Base-by-base conservation (phyloP, 2,888 invertebrate species). In the Ischnus inquisitorius region DNA sequence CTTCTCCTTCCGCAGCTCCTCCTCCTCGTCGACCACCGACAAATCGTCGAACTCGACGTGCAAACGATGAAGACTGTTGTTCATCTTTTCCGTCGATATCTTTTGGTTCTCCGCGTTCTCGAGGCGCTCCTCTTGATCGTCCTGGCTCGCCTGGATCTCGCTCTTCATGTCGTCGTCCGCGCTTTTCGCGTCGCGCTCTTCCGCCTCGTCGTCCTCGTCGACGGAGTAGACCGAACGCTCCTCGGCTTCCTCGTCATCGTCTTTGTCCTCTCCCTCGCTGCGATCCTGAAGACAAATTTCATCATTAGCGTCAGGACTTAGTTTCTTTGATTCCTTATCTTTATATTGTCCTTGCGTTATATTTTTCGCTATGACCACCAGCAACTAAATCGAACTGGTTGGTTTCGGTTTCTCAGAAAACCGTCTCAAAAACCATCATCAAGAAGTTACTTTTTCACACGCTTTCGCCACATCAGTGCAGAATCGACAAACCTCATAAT, bases 11-110 rank as follows among this genome's bases (percentile, higher is more conserved):
- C 91, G 91, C 10, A 88, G 43, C 64, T 93, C 93, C 8, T 93
- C 93, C 79, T 97, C 97, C 91, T 97, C 97, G 5, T 96, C 96
- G 62, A 97, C 97, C 28, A 97, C 96, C 81, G 96, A 96, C 67
- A 97, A 94, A 92, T 97, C 96, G 93, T 97, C 96, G 93, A 97
- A 97, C 80, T 94, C 93, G 3, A 92, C 91, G 79, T 91, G 91
- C 19, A 92, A 79, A 46, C 92, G 89, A 79, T 91, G 91, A 69
- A 89, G 65, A 81, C 84, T 84, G 67, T 80, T 90, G 82, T 86
- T 89, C 88, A 90, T 89, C 71, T 92, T 95, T 94, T 88, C 95
- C 94, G 89, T 93, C 89, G 89, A 95, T 89, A 92, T 94, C 93
- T 92, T 95, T 92, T 91, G 94, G 86, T 93, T 94, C 78, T 93